phyloP scores from a whole-genome alignment of 1,140 invertebrate species.

The Drosophila busckii region DNA sequence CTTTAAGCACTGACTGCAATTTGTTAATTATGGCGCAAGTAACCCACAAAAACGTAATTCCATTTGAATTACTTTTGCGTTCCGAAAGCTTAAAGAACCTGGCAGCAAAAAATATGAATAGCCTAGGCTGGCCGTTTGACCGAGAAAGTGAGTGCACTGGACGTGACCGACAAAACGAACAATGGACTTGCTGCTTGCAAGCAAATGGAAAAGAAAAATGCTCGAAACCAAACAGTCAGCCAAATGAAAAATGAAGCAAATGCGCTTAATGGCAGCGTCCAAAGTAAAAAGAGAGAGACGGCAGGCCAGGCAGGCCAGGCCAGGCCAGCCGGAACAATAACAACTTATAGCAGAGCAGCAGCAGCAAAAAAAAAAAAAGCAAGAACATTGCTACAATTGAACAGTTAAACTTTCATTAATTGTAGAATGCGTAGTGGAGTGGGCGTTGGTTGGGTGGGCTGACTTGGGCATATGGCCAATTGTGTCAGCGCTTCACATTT shows the following conservation, averaged over 20 bases:
- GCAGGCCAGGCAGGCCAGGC: neutral
- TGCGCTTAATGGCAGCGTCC: conserved; percentile 71
- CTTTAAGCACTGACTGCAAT: too few relatives aligned
- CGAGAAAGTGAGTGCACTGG: conserved; percentile 52
- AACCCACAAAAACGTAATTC: conserved; percentile 66
- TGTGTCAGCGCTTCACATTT: conserved; percentile 73
- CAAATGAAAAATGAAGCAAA: conserved; percentile 77
- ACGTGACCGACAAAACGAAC: conserved; percentile 70
- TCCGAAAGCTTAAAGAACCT: conserved; percentile 21
- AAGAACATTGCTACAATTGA: conserved; percentile 76
- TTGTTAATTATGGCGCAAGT: conserved; percentile 61
- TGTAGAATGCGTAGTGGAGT: conserved; percentile 43
- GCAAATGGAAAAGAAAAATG: conserved; percentile 59
- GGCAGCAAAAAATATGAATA: conserved; percentile 60
- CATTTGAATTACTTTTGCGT: conserved; percentile 66
- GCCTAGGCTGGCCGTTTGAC: conserved; percentile 39
- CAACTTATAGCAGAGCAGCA: conserved; percentile 46
- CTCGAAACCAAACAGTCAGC: conserved; percentile 63
- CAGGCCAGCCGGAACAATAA: conserved; percentile 46
- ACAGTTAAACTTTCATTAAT: conserved; percentile 79
- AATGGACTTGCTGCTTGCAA: conserved; percentile 58
- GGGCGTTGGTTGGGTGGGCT: neutral
- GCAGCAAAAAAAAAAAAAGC: conserved; percentile 39
- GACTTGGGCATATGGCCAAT: conserved; percentile 23
- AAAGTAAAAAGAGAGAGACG: conserved; percentile 20